These are phyloP conservation scores for Mesocentrotus franciscanus DNA, from an alignment of 53 echinoderm and acorn worm species.

Conservation along the genomic window DNA sequence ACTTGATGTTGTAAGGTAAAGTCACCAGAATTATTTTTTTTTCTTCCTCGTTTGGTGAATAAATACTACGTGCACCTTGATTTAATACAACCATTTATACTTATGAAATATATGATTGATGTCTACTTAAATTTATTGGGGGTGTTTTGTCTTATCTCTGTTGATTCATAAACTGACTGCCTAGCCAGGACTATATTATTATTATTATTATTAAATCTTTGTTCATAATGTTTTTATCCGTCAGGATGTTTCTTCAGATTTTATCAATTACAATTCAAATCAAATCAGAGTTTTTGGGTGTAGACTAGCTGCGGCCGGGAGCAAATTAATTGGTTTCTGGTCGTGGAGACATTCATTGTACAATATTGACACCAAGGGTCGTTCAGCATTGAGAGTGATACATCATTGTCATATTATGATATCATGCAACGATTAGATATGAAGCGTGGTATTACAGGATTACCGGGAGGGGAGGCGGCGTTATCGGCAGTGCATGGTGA, in stretches of 20 bases:
- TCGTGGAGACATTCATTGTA: slow-evolving; percentile 14
- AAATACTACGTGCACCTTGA: too few relatives aligned
- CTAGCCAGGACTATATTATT: too few relatives aligned
- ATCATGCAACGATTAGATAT: slow-evolving; percentile 22
- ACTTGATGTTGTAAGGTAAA: too few relatives aligned
- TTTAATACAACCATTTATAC: too few relatives aligned
- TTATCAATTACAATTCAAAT: background rate
- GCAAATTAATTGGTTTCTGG: slow-evolving; percentile 31
- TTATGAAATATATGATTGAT: too few relatives aligned
- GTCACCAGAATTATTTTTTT: too few relatives aligned
- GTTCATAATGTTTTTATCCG: background rate
- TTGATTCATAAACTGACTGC: too few relatives aligned
- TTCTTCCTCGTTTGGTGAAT: too few relatives aligned
- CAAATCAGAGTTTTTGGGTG: background rate
- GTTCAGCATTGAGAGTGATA: background rate
- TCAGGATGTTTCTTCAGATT: background rate
- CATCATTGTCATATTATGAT: slow-evolving; percentile 53
- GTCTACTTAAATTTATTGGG: too few relatives aligned
- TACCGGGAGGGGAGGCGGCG: background rate
- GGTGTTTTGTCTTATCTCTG: too few relatives aligned
- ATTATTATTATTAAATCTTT: too few relatives aligned
- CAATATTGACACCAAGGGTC: slow-evolving; percentile 53
- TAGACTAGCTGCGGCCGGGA: slow-evolving; percentile 29
- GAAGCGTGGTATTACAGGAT: slow-evolving; percentile 31
- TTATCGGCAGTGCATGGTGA: background rate